Percentiles rank a stretch among this genome's conserved stretches.
Conservation (phyloP, 2,797 vertebrate species). For the Centropyge bicolor region DNA sequence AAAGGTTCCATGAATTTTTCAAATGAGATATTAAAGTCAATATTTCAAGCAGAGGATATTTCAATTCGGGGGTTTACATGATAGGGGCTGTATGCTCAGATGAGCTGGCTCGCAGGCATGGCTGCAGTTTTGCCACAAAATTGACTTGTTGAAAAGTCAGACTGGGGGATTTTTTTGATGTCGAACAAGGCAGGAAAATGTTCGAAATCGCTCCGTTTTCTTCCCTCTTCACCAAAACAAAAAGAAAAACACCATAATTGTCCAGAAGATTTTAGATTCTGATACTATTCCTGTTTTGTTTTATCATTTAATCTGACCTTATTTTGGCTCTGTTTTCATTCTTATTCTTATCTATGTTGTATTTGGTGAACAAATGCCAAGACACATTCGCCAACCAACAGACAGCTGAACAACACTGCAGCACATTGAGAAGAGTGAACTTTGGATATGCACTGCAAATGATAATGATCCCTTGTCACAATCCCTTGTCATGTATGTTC, state of each 20-base stretch:
- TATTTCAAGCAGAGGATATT: constrained; percentile 99
- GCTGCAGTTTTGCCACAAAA: constrained; percentile 90
- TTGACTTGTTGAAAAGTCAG: constrained; percentile 90
- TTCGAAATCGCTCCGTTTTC: constrained; percentile 9
- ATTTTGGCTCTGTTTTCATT: too few relatives aligned
- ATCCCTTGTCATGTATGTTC: too few relatives aligned
- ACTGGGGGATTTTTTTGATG: constrained; percentile 76
- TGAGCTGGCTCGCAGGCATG: constrained; percentile 88
- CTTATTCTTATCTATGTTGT: too few relatives aligned
- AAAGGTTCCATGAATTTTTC: constrained; percentile 99
- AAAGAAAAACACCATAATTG: too few relatives aligned
- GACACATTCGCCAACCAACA: background rate
- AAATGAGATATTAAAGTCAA: constrained; percentile 99
- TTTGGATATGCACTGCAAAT: background rate
- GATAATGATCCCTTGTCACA: background rate
- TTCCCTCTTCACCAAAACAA: too few relatives aligned
- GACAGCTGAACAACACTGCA: background rate
- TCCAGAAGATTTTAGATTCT: too few relatives aligned
- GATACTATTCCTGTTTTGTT: too few relatives aligned
- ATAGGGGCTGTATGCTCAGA: constrained; percentile 90
- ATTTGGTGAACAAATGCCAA: too few relatives aligned
- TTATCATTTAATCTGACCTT: too few relatives aligned
- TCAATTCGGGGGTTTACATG: constrained; percentile 94
- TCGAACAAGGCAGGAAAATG: constrained; percentile 54
- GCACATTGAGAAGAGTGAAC: background rate